Percentiles rank a stretch among this genome's conserved stretches.
Conservation (phyloP, 64 coral and sea anemone species). For the Pocillopora damicornis region DNA sequence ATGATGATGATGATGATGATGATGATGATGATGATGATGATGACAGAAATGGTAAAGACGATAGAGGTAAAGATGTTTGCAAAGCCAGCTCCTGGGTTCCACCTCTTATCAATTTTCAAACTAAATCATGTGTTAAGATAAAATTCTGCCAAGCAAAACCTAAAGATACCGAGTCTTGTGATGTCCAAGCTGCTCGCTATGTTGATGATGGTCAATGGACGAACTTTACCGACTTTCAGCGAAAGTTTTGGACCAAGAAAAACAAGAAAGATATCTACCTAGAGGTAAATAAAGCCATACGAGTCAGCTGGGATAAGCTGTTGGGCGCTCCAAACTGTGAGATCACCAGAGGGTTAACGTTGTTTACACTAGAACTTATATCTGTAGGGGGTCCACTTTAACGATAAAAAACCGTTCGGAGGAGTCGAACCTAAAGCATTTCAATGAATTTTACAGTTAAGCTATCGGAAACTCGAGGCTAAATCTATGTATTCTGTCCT, state of each 20-base stretch:
- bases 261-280: not conserved
- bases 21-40: not conserved
- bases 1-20: not conserved
- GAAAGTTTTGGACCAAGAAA: not conserved
- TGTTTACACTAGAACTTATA: no score
- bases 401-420: no score
- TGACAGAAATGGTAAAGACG: not conserved
- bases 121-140: not conserved
- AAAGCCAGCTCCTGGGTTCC: not conserved
- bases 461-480: no score
- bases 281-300: not conserved
- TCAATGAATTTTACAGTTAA: no score
- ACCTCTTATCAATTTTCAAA: conserved; percentile 12
- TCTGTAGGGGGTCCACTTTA: no score
- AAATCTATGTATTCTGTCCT: no score
- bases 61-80: conserved; percentile 7
- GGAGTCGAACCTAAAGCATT: no score
- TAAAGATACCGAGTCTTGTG: conserved; percentile 2
- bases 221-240: not conserved
- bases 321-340: not conserved
- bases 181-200: not conserved
- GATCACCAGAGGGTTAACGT: no score
- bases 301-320: not conserved
- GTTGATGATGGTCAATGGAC: not conserved
- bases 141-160: not conserved